Conservation (phyloP, 2,888 invertebrate species). For the Acleris sparsana region DNA sequence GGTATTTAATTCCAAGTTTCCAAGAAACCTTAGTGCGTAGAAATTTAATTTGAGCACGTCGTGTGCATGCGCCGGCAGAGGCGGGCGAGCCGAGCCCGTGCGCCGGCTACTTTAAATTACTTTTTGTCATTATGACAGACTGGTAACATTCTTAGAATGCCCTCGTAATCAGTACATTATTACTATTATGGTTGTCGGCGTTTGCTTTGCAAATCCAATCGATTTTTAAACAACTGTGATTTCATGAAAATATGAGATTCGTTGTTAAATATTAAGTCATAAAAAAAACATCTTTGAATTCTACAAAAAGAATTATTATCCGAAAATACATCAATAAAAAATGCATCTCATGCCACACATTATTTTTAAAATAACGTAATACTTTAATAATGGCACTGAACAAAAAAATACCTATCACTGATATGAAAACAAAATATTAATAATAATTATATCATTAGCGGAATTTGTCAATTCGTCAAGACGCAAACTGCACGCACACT, state of each 20-base stretch:
- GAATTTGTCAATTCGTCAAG: conserved; percentile 62
- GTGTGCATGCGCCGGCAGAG: conserved; percentile 30
- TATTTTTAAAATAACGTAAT: conserved; percentile 79
- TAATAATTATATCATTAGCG: conserved; percentile 50
- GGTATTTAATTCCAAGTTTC: neutral
- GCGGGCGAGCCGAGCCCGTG: conserved; percentile 9
- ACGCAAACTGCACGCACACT: conserved; percentile 63
- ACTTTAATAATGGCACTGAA: conserved; percentile 80
- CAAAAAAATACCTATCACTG: conserved; percentile 61
- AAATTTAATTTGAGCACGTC: conserved; percentile 17
- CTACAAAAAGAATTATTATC: conserved; percentile 55
- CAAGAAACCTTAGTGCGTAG: neutral
- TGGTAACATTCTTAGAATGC: conserved; percentile 62
- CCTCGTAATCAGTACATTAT: conserved; percentile 49
- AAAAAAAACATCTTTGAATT: conserved; percentile 49
- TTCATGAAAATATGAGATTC: conserved; percentile 70
- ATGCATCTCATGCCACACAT: conserved; percentile 81
- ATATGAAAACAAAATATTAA: conserved; percentile 55
- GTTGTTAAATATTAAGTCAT: conserved; percentile 61
- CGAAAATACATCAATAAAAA: conserved; percentile 58
- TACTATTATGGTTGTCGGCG: conserved; percentile 51
- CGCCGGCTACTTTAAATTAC: conserved; percentile 30
- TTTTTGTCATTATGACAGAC: conserved; percentile 41
- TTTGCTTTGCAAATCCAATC: conserved; percentile 74
- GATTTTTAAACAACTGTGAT: conserved; percentile 54